Conservation (phyloP, 2,888 invertebrate species). For the Monopis laevigella region DNA sequence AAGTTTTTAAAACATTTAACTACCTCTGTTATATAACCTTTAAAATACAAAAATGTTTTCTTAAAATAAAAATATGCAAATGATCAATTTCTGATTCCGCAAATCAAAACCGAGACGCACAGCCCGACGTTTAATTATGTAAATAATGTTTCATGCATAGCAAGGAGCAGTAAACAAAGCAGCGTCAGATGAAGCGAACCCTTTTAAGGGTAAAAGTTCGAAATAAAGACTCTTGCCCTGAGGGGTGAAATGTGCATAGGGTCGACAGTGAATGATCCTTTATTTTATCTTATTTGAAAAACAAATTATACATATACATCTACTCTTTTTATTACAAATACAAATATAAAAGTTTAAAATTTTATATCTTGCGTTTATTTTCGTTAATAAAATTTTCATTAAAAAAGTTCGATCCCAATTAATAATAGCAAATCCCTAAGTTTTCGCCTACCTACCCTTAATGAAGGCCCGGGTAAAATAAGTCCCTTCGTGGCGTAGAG, state of each 20-base stretch:
- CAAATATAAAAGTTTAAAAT: not conserved
- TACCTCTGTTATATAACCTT: too few species aligned
- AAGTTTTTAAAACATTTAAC: too few species aligned
- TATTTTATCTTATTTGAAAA: constrained; percentile 7
- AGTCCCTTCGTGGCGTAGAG: constrained; percentile 45
- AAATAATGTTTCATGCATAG: constrained; percentile 61
- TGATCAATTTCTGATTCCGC: constrained; percentile 49
- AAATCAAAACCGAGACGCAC: constrained; percentile 53
- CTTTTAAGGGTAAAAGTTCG: constrained; percentile 47
- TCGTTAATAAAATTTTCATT: not conserved
- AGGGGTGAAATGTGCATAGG: constrained; percentile 23
- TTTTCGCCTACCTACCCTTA: constrained; percentile 36
- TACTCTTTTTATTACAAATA: not conserved
- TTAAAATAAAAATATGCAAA: constrained; percentile 43
- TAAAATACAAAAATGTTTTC: too few species aligned
- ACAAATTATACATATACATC: too few species aligned
- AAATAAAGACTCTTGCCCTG: constrained; percentile 44
- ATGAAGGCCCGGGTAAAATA: constrained; percentile 37
- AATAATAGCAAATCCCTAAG: constrained; percentile 3
- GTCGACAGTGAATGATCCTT: constrained; percentile 2
- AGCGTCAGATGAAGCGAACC: constrained; percentile 44
- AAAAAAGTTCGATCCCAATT: not conserved
- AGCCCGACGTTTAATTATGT: constrained; percentile 57
- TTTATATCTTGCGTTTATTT: not conserved
- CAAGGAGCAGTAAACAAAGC: constrained; percentile 55